Conservation (phyloP, 2,797 vertebrate genomes). For the Podarcis lilfordi region DNA sequence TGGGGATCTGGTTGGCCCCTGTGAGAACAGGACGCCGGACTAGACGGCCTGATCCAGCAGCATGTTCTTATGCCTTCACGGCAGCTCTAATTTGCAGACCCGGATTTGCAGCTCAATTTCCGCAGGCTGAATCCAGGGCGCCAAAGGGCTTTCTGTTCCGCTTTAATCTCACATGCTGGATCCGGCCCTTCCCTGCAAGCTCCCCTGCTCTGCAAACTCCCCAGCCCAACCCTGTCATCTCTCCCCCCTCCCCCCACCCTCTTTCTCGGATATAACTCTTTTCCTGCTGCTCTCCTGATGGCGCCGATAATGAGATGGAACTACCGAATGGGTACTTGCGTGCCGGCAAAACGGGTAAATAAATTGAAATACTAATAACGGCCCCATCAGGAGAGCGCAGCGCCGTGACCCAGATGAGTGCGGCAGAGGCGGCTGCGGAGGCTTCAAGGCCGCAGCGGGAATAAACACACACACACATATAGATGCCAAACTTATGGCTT, state of each 20-base stretch:
- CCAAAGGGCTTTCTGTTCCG: not conserved
- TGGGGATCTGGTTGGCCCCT: too few relatives aligned
- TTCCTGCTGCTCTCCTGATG: constrained; percentile 17
- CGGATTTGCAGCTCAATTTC: too few relatives aligned
- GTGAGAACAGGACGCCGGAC: too few relatives aligned
- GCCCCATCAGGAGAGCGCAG: constrained; percentile 53
- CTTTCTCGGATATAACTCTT: constrained; percentile 24
- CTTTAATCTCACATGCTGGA: not conserved
- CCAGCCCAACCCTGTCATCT: not conserved
- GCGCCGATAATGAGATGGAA: constrained; percentile 47
- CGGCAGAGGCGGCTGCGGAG: not conserved
- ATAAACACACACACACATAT: not conserved
- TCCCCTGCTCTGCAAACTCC: too few relatives aligned
- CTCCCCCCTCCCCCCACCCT: not conserved
- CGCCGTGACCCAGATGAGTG: constrained; percentile 36
- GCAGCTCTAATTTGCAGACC: not conserved
- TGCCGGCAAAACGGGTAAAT: constrained; percentile 56
- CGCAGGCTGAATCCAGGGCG: too few relatives aligned
- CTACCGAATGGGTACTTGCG: constrained; percentile 50
- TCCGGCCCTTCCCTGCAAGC: not conserved
- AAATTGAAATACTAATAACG: constrained; percentile 56
- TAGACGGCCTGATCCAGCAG: too few relatives aligned
- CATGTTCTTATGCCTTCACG: too few relatives aligned
- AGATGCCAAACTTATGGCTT: not conserved
- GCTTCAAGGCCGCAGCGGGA: too few relatives aligned